Conservation (phyloP, 2,113 vertebrate genomes). For the Eubucco bourcierii region DNA sequence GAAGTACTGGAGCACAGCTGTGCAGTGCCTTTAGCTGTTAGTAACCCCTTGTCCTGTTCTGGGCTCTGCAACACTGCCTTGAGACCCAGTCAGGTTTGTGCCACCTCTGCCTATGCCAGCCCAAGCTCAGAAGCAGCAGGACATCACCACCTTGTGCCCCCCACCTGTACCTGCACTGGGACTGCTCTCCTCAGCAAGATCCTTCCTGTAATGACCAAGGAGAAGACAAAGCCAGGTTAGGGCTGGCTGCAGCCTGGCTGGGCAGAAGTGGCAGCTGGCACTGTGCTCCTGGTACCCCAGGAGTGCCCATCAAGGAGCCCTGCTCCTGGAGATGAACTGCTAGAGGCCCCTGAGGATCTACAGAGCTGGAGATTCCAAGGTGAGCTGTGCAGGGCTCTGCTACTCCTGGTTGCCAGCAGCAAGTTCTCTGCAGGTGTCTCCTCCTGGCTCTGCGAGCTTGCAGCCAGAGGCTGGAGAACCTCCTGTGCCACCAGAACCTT, state of each 20-base stretch:
- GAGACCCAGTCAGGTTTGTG: not conserved
- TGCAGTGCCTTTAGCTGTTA: not conserved
- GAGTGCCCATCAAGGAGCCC: not conserved
- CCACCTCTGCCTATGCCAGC: not conserved
- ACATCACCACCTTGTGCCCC: fast-evolving
- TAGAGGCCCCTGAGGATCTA: not conserved
- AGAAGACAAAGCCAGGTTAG: not conserved
- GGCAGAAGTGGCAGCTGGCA: too few species aligned
- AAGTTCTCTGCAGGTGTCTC: not conserved
- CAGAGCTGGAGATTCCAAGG: not conserved
- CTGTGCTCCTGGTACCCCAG: not conserved
- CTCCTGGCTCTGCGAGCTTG: not conserved
- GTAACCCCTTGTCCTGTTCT: not conserved
- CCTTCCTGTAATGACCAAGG: slow-evolving; percentile 30
- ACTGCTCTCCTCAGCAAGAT: not conserved
- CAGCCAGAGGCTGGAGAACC: not conserved
- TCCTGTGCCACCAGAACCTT: not conserved
- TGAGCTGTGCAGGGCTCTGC: not conserved
- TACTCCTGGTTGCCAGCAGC: not conserved
- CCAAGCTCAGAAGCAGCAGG: not conserved
- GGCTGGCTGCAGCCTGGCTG: not conserved
- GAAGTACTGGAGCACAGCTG: fast-evolving
- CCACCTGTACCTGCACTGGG: slow-evolving; percentile 35
- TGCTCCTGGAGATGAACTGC: not conserved
- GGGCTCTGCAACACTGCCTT: not conserved